Evolutionary conservation across 1,140 invertebrate genomes (phyloP), one percentile per base, ranked within the genome.

Genomic region (Colletes gigas): DNA sequence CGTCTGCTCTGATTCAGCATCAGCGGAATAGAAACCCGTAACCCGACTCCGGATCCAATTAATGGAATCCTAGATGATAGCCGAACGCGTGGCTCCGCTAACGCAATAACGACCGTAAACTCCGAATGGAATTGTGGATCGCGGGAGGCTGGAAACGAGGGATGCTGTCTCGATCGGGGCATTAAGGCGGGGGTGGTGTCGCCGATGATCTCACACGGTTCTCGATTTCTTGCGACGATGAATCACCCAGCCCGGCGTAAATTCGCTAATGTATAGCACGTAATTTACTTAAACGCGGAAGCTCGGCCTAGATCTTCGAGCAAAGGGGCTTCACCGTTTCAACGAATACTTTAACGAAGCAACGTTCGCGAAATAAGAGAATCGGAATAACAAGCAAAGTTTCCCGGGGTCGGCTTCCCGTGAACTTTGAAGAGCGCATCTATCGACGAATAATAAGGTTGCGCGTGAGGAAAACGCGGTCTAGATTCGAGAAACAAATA

Each of bases 11-110:
- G 82, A 81, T 84, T 72, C 78, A 71, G 72, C 70, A 84, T 77
- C 74, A 74, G 47, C 57, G 69, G 65, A 73, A 82, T 63, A 52
- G 84, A 76, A 86, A 85, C 78, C 59, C 78, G 87, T 88, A 88
- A 88, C 84, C 73, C 84, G 84, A 88, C 52, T 59, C 86, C 78
- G 63, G 82, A 83, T 88, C 86, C 86, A 88, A 88, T 88, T 88
- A 88, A 88, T 83, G 82, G 84, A 80, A 78, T 88, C 73, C 83
- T 85, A 67, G 55, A 68, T 67, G 78, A 88, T 78, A 80, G 65
- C 54, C 59, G 73, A 69, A 68, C 60, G 59, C 81, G 80, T 70
- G 78, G 74, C 69, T 75, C 78, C 63, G 63, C 75, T 63, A 74
- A 81, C 63, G 81, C 80, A 88, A 82, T 85, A 88, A 88, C 86